Percentiles rank a stretch among this genome's conserved stretches.
Conservation (phyloP, 2,888 invertebrate species). For the Atethmia centrago region DNA sequence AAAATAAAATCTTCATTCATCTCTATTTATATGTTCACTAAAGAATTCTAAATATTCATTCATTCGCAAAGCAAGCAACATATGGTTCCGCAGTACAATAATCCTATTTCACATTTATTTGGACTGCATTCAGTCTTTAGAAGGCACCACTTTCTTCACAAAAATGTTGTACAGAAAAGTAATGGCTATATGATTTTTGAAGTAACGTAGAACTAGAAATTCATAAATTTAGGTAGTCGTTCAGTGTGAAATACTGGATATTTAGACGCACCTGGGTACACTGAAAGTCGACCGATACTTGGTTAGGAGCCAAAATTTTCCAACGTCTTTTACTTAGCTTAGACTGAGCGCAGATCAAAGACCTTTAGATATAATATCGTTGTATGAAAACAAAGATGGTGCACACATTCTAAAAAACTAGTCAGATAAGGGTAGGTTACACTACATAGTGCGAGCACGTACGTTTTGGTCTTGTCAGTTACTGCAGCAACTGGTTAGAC, state of each 20-base stretch:
- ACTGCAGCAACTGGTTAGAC: not conserved
- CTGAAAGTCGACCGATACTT: constrained; percentile 12
- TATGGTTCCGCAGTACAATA: constrained; percentile 46
- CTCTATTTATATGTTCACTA: constrained; percentile 3
- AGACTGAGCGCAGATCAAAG: not conserved
- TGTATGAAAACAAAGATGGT: too few species aligned
- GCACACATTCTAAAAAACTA: too few species aligned
- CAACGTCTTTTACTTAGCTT: not conserved
- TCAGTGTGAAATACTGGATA: not conserved
- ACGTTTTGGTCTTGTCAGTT: not conserved
- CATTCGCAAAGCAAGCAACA: not conserved
- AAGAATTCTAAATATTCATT: constrained; percentile 26
- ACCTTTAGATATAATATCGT: not conserved
- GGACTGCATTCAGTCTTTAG: not conserved
- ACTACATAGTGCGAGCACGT: too few species aligned
- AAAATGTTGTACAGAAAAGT: not conserved
- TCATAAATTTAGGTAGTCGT: not conserved
- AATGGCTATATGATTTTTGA: not conserved
- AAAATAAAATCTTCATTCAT: not conserved
- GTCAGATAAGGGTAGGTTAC: not conserved
- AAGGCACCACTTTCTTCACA: not conserved
- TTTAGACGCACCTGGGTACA: constrained; percentile 4
- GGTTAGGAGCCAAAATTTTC: constrained; percentile 1
- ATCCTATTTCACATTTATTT: constrained; percentile 20
- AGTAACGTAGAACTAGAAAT: not conserved